Conservation (phyloP, 1,140 invertebrate species). For the Drosophila sucinea region DNA sequence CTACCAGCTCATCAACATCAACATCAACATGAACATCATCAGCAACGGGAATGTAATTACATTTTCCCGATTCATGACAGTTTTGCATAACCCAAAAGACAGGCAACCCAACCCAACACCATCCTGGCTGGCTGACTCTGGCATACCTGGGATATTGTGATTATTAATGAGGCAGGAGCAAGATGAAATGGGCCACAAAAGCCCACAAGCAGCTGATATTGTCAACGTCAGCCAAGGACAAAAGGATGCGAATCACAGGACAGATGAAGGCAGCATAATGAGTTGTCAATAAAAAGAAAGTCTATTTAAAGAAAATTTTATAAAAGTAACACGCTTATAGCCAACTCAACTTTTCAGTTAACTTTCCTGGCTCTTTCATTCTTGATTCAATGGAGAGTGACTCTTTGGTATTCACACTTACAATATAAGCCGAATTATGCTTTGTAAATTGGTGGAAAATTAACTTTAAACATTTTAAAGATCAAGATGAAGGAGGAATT, state of each 20-base stretch:
- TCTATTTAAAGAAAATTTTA: not conserved
- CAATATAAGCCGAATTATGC: no score
- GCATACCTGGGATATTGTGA: conserved; percentile 16
- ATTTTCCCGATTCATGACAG: conserved; percentile 69
- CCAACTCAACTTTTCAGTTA: not conserved
- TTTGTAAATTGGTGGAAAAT: no score
- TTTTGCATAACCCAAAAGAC: conserved; percentile 44
- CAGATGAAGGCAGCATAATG: not conserved
- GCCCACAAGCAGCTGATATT: conserved; percentile 15
- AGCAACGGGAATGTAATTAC: conserved; percentile 80
- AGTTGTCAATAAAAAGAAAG: conserved; percentile 3
- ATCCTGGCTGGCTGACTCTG: not conserved
- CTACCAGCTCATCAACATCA: conserved; percentile 4
- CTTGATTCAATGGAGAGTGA: no score
- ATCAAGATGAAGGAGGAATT: no score
- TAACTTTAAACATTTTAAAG: no score
- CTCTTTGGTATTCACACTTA: no score
- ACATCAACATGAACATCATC: conserved; percentile 47
- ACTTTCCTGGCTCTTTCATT: no score
- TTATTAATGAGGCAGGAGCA: conserved; percentile 21
- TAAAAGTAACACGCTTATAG: not conserved
- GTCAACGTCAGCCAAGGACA: conserved; percentile 12
- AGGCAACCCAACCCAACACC: conserved; percentile 20
- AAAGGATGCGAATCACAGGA: not conserved
- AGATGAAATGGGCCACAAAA: conserved; percentile 16